Base-by-base conservation (phyloP, 2,113 vertebrate genomes). In the Pollachius pollachius region DNA sequence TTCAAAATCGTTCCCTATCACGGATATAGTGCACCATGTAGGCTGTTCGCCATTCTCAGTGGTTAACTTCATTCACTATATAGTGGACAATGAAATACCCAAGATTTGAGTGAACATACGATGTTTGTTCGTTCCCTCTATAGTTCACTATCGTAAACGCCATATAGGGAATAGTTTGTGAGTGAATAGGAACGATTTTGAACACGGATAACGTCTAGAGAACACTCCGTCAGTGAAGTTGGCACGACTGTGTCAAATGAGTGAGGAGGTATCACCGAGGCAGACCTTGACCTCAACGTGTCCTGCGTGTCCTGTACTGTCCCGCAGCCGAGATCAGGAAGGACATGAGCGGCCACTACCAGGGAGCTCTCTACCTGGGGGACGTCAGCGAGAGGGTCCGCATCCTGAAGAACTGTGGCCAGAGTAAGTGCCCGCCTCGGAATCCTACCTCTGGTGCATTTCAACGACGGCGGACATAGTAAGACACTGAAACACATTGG, bases 301-400 rank as follows among this genome's bases (percentile, higher is more conserved):
- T 8, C 17, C 41, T 9, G 15, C 13, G 52, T 23, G 21, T 2
- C 13, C 41, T 15, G 62, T 23, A 23, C 67, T 2, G 4, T 0
- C 75, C 63, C 70, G 62, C 64, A 99, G 97, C 97, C 25, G 97
- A 99, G 91, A 98, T 99, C 86, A 94, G 97, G 25, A 99, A 99
- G 80, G 97, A 99, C 84, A 98, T 99, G 97, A 99, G 97, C 3
- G 97, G 97, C 13, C 97, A 98, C 85, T 99, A 99, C 88, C 97
- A 99, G 91, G 97, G 95, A 0, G 96, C 97, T 15, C 89, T 99
- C 0, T 99, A 98, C 67, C 91, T 99, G 63, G 97, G 97, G 1
- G 97, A 99, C 0, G 94, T 99, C 82, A 95, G 94, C 0, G 97
- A 99, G 88, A 89, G 97, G 56, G 97, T 99, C 19, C 92, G 96